Conservation (phyloP, 2,113 vertebrate species). For the Opisthocomus hoazin region DNA sequence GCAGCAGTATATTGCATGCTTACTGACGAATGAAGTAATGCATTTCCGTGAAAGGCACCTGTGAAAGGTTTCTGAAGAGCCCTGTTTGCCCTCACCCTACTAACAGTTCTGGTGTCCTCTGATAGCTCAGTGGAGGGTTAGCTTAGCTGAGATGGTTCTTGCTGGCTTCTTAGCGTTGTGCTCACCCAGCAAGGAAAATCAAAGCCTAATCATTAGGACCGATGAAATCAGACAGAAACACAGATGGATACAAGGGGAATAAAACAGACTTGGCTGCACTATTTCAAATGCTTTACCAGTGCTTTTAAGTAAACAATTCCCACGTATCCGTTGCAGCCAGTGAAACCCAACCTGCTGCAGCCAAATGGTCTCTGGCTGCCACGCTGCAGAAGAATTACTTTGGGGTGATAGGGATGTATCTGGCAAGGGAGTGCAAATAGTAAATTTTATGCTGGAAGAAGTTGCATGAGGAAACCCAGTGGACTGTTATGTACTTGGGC, state of each 20-base stretch:
- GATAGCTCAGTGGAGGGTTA: background rate
- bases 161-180: background rate
- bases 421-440: background rate
- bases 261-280: background rate
- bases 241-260: background rate
- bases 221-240: background rate
- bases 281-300: background rate
- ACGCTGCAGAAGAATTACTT: background rate
- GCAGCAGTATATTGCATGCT: background rate
- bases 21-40: background rate
- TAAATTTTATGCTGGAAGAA: background rate
- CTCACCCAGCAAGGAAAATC: constrained; percentile 1
- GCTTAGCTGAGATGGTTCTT: background rate
- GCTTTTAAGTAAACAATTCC: background rate
- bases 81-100: background rate
- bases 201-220: background rate
- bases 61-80: background rate
- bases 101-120: background rate
- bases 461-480: background rate
- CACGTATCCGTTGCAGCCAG: background rate
- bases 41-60: background rate
- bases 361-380: background rate
- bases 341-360: background rate
- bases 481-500: background rate
- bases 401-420: background rate